phyloP scores from a whole-genome alignment of 2,888 invertebrate species.

The Luperina nickerlii region DNA sequence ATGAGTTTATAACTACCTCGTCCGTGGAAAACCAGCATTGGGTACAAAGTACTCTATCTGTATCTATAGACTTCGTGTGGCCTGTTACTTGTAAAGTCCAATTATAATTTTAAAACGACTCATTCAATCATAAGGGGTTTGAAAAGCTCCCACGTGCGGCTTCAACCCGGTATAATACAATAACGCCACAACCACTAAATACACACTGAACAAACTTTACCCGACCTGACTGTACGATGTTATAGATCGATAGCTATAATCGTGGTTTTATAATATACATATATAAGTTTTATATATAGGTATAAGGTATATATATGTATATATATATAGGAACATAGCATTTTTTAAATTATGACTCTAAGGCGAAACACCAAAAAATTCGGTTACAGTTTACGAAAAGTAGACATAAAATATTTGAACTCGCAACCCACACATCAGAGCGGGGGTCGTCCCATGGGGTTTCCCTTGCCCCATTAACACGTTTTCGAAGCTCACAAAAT shows the following conservation, averaged over 20 bases:
- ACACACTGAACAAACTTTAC: slow-evolving; percentile 42
- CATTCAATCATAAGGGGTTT: slow-evolving; percentile 25
- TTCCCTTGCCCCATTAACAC: slow-evolving; percentile 74
- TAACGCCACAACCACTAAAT: slow-evolving; percentile 38
- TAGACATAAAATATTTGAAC: slow-evolving; percentile 62
- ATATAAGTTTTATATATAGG: background rate
- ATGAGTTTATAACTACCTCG: slow-evolving; percentile 25
- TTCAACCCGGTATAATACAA: slow-evolving; percentile 35
- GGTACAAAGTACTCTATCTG: slow-evolving; percentile 26
- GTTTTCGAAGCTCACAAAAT: slow-evolving; percentile 67
- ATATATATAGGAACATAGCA: too few relatives aligned
- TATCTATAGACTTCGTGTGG: slow-evolving; percentile 18
- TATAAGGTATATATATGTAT: background rate
- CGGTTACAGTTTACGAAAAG: slow-evolving; percentile 36
- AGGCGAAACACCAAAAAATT: slow-evolving; percentile 7
- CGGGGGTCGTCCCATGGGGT: slow-evolving; percentile 70
- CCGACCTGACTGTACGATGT: slow-evolving; percentile 17
- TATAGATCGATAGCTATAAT: slow-evolving; percentile 30
- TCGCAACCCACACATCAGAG: slow-evolving; percentile 69
- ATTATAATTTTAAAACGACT: slow-evolving; percentile 49
- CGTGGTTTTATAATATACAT: slow-evolving; percentile 8
- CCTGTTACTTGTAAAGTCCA: slow-evolving; percentile 35
- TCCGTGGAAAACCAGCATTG: slow-evolving; percentile 25
- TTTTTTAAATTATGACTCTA: background rate
- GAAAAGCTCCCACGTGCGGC: slow-evolving; percentile 27